Base-by-base conservation (phyloP, 2,888 invertebrate species). In the Chrysotoxum bicinctum region DNA sequence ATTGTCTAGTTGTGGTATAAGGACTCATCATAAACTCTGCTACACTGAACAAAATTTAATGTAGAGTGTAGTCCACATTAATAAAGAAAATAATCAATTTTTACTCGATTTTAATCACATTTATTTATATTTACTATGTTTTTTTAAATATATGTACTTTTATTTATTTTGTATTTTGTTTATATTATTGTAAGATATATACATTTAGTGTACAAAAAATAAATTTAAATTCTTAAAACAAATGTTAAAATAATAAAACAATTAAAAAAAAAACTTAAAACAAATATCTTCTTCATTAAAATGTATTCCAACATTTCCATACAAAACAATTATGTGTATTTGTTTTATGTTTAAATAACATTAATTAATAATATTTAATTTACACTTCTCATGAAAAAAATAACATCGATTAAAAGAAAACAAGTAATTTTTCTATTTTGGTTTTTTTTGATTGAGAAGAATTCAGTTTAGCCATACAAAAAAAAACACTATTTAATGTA, bases 161-260 rank as follows among this genome's bases (percentile, higher is more conserved):
- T 68, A 16, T 69, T 23, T 54, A 40, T 50, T 54, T 54, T 78
- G 6, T 43, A 23, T n/a, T 37, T 52, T 32, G 23, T 56, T 30
- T 56, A 10, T 32, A 19, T 16, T 58, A 21, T 35, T 21, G 5
- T 21, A 68, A 32, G 5, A 48, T 84, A 84, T 84, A 80, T 84
- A 84, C 84, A 84, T 68, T 75, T 54, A 80, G 75, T 80, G 78
- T 84, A 84, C 84, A 84, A 84, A 80, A 79, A 73, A 43, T 75
- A 74, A 62, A 40, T 73, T 62, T 62, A 73, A 62, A 79, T 75
- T 43, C 64, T 64, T 66, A 66, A 43, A 79, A 79, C 75, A 40
- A 30, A 73, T 70, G 10, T 14, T 60, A 10, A 79, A 75, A 52
- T 72, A 32, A 60, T 74, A 62, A 68, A 74, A 64, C 72, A 50